A percentile compares a stretch with the other conserved stretches of the same genome.
phyloP scores from a whole-genome alignment of 1,140 invertebrate genomes.

The Hermetia illucens region DNA sequence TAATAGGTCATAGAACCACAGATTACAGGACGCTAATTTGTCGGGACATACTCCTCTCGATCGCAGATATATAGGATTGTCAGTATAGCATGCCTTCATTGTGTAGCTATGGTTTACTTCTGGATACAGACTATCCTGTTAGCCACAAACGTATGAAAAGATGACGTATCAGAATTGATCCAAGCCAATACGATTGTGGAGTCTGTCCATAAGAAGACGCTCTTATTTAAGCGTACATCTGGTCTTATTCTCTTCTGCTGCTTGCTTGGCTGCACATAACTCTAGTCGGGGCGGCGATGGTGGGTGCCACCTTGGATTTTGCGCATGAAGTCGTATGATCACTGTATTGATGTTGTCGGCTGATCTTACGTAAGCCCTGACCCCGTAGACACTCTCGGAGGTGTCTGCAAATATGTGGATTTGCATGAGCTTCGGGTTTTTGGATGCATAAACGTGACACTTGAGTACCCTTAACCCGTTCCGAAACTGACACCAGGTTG shows the following conservation, averaged over 20 bases:
- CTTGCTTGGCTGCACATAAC: neutral
- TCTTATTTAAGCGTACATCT: too few relatives aligned
- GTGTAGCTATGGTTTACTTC: constrained; percentile 7
- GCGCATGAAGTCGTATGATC: neutral
- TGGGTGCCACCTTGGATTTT: neutral
- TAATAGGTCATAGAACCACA: too few relatives aligned
- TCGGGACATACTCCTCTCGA: too few relatives aligned
- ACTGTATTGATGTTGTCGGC: neutral
- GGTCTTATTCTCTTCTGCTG: neutral
- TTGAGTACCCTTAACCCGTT: neutral
- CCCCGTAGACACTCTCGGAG: neutral
- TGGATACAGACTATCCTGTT: constrained; percentile 10
- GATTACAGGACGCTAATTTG: too few relatives aligned
- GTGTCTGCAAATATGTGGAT: neutral
- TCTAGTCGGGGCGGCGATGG: neutral
- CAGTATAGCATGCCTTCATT: constrained; percentile 18
- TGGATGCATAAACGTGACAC: neutral
- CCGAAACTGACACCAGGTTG: neutral
- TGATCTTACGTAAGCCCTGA: neutral
- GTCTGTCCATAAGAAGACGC: constrained; percentile 14
- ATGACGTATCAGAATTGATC: constrained; percentile 6
- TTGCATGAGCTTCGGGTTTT: neutral
- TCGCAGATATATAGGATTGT: constrained; percentile 20
- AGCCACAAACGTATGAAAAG: constrained; percentile 8
- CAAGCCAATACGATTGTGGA: constrained; percentile 13